Percentiles rank a stretch among this genome's conserved stretches.
Evolutionary conservation across 1,140 invertebrate species (phyloP).

Genomic region (Pachypeltis micranthus): DNA sequence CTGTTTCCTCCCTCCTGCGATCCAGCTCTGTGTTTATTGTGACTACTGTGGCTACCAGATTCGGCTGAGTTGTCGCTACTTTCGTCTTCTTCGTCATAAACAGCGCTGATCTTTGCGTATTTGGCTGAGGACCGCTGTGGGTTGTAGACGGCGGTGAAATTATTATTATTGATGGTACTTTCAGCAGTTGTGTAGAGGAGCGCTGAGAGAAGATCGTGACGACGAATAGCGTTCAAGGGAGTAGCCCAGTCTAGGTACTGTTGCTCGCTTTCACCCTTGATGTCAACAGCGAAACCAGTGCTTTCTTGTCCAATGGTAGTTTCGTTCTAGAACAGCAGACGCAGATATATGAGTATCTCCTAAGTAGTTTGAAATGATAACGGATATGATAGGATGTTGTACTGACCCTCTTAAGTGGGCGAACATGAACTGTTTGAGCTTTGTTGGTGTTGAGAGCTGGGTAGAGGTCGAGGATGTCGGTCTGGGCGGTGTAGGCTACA

Average conservation of each 20-base stretch:
- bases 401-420: not conserved
- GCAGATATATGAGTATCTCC: too few species aligned
- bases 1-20: not conserved
- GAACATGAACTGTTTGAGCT: not conserved
- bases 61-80: not conserved
- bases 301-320: slow-evolving; percentile 25
- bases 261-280: slow-evolving; percentile 38
- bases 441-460: not conserved
- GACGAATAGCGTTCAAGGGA: not conserved
- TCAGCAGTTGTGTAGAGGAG: slow-evolving; percentile 24
- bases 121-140: slow-evolving; percentile 25
- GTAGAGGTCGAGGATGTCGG: slow-evolving; percentile 40
- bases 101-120: slow-evolving; percentile 24
- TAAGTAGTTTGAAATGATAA: too few species aligned
- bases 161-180: slow-evolving; percentile 21
- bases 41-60: not conserved
- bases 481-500: slow-evolving; percentile 44
- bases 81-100: slow-evolving; percentile 12
- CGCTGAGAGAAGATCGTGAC: slow-evolving; percentile 26
- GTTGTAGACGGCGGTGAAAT: slow-evolving; percentile 24
- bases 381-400: too few species aligned
- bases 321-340: slow-evolving; percentile 16
- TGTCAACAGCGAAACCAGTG: slow-evolving; percentile 38
- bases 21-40: not conserved
- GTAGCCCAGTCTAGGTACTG: slow-evolving; percentile 29